phyloP scores from a whole-genome alignment of 2,797 vertebrate species.

The Mastacembelus armatus region DNA sequence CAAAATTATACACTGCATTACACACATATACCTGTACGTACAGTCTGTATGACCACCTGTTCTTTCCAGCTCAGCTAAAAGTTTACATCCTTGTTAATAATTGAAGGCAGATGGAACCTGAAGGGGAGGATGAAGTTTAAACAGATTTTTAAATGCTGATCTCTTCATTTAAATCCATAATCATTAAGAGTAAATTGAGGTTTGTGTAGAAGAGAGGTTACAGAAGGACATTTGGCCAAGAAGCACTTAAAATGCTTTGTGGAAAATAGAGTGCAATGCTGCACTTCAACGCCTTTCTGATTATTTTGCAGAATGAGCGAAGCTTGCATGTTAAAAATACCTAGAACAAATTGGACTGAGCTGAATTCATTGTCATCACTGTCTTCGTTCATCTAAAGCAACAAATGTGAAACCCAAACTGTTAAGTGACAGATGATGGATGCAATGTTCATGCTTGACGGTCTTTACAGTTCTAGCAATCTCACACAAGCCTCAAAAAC shows the following conservation, averaged over 20 bases:
- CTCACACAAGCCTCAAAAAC: constrained; percentile 38
- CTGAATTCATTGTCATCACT: not conserved
- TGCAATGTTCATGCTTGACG: constrained; percentile 11
- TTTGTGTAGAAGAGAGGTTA: constrained; percentile 17
- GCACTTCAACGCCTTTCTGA: constrained; percentile 1
- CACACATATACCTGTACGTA: not conserved
- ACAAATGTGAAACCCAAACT: constrained; percentile 40
- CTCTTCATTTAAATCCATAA: constrained; percentile 43
- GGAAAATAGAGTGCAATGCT: not conserved
- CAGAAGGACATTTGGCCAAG: constrained; percentile 9
- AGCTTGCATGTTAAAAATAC: constrained; percentile 15
- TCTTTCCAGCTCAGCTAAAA: not conserved
- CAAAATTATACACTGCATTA: not conserved
- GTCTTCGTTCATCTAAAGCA: constrained; percentile 22
- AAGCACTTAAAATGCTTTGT: not conserved
- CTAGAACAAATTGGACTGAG: constrained; percentile 22
- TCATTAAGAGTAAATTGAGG: constrained; percentile 31
- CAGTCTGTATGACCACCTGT: constrained; percentile 22
- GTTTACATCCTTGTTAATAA: constrained; percentile 48
- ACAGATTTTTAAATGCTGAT: constrained; percentile 51
- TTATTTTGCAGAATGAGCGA: constrained; percentile 11
- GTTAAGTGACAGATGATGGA: constrained; percentile 35
- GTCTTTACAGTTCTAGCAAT: constrained; percentile 34
- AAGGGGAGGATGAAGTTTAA: constrained; percentile 35
- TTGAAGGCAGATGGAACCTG: constrained; percentile 15